Percentiles rank a stretch among this genome's conserved stretches.
Conservation (phyloP, 2,113 vertebrate genomes). For the Clarias batrachus region DNA sequence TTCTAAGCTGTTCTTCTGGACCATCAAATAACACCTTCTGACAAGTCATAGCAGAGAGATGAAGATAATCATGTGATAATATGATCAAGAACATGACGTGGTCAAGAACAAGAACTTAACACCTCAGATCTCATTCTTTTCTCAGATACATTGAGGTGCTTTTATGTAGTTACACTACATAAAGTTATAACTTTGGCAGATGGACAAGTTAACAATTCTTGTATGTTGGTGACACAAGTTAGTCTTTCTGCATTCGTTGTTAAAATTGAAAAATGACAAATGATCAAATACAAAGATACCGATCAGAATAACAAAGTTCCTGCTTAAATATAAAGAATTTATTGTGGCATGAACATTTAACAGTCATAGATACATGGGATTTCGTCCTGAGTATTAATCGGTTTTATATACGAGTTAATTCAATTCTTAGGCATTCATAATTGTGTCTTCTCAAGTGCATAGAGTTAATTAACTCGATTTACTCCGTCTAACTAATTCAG, state of each 20-base stretch:
- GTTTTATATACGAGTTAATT: constrained; percentile 8
- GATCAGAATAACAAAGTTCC: background rate
- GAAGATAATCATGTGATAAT: background rate
- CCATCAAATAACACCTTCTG: background rate
- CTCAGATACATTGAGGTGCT: background rate
- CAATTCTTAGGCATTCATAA: background rate
- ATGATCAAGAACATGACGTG: no score
- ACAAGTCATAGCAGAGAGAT: background rate
- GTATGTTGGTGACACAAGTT: background rate
- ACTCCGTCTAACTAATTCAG: constrained; percentile 23
- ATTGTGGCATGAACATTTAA: background rate
- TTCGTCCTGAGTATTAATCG: background rate
- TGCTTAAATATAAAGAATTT: background rate
- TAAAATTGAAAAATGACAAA: background rate
- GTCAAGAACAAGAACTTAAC: background rate
- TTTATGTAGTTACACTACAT: background rate
- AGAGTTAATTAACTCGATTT: constrained; percentile 21
- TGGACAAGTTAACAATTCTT: background rate
- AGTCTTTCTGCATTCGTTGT: background rate
- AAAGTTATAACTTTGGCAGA: background rate
- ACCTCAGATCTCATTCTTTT: background rate
- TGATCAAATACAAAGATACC: background rate
- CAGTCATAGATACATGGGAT: background rate
- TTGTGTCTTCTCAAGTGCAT: constrained; percentile 15
- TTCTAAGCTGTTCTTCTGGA: background rate